These are phyloP conservation scores for Platalea minor DNA, from an alignment of 2,797 vertebrate species.

Conservation along the genomic window DNA sequence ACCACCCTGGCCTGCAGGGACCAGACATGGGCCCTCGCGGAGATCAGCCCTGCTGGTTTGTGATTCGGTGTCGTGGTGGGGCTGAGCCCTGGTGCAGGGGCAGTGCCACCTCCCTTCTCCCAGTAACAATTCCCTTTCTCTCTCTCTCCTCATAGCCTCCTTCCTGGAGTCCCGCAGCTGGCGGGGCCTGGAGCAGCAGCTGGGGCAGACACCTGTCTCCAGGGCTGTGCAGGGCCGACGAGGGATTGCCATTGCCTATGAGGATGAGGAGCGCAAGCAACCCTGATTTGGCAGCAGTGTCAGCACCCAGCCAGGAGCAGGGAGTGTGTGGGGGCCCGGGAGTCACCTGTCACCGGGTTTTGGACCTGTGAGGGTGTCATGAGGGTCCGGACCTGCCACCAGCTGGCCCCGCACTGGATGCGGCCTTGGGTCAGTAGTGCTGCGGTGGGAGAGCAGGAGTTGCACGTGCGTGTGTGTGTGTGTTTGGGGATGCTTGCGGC, in stretches of 20 bases:
- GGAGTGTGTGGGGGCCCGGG: accelerated
- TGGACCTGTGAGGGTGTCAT: accelerated
- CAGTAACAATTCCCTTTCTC: not conserved
- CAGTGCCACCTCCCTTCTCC: not conserved
- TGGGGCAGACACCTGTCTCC: conserved; percentile 85
- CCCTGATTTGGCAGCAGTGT: not conserved
- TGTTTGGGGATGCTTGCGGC: not conserved
- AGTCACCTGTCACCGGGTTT: not conserved
- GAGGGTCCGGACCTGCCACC: not conserved
- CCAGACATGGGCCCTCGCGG: conserved; percentile 69
- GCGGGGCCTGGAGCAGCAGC: conserved; percentile 86
- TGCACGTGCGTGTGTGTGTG: accelerated
- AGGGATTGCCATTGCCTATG: conserved; percentile 88
- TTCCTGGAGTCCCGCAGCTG: conserved; percentile 91
- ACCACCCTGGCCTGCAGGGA: conserved; percentile 60
- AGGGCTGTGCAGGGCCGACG: conserved; percentile 87
- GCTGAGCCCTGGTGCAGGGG: not conserved
- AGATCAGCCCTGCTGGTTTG: conserved; percentile 61
- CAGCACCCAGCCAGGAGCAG: not conserved
- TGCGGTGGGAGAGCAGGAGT: not conserved
- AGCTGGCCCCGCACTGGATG: not conserved
- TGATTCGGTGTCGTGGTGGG: accelerated
- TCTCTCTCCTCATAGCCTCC: conserved; percentile 78
- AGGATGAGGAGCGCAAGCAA: not conserved
- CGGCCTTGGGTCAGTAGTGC: accelerated